A percentile compares a stretch with the other conserved stretches of the same genome.
These are phyloP conservation scores for Tor tambroides DNA, from an alignment of 2,113 vertebrate genomes.

Conservation along the genomic window DNA sequence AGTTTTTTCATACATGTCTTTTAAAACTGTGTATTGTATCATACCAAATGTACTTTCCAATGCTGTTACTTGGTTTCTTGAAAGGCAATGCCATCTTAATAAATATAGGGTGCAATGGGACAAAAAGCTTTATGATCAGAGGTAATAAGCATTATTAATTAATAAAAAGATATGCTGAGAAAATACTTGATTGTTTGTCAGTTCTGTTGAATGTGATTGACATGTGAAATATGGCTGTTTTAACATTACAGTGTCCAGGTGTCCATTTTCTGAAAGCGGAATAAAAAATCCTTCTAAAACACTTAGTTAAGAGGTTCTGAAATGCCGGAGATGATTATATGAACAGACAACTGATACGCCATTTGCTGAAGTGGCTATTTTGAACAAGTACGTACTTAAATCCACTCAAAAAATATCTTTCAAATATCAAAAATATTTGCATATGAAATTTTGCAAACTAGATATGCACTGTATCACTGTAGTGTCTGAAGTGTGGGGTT, in stretches of 20 bases:
- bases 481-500: not conserved
- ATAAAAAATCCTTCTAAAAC: not conserved
- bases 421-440: not conserved
- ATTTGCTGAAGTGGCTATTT: not conserved
- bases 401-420: not conserved
- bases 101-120: not conserved
- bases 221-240: not conserved
- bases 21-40: not conserved
- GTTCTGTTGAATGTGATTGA: not conserved
- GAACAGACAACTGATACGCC: not conserved
- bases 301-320: conserved; percentile 5
- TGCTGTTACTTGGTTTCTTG: not conserved
- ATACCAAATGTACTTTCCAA: not conserved
- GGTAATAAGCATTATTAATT: not conserved
- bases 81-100: not conserved
- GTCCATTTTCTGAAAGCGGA: not conserved
- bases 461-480: not conserved
- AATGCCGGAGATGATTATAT: not conserved
- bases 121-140: not conserved
- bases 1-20: not conserved
- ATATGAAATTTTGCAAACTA: not conserved
- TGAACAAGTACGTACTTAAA: not conserved
- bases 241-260: not conserved
- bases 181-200: not conserved
- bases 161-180: not conserved